phyloP scores from a whole-genome alignment of 2,888 invertebrate species.

The Ophion ventricosus region DNA sequence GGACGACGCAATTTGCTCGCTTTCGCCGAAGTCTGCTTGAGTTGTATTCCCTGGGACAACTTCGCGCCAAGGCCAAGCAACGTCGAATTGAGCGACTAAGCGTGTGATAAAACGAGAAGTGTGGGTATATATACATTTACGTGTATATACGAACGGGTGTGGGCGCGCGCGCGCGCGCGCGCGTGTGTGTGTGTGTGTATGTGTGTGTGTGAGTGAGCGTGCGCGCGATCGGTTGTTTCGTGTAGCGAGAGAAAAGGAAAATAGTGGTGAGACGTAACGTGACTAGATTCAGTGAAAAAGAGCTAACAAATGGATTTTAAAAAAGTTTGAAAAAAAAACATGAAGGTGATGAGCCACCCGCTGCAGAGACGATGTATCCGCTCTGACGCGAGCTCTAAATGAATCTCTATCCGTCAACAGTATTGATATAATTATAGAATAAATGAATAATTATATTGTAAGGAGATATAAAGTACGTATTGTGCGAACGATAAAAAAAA shows the following conservation, averaged over 20 bases:
- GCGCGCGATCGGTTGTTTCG: not conserved
- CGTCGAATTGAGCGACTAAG: slow-evolving; percentile 64
- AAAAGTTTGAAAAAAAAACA: slow-evolving; percentile 56
- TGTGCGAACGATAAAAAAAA: slow-evolving; percentile 74
- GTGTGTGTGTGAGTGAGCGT: slow-evolving; percentile 13
- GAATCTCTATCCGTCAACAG: slow-evolving; percentile 84
- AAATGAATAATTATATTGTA: slow-evolving; percentile 83
- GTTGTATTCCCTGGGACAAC: slow-evolving; percentile 31
- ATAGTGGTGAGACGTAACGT: slow-evolving; percentile 53
- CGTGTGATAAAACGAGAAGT: slow-evolving; percentile 70
- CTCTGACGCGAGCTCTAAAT: slow-evolving; percentile 82
- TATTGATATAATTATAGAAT: slow-evolving; percentile 83
- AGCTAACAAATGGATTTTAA: slow-evolving; percentile 64
- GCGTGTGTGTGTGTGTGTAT: slow-evolving; percentile 19
- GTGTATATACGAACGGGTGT: slow-evolving; percentile 16
- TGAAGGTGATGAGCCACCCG: slow-evolving; percentile 74
- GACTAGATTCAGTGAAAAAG: slow-evolving; percentile 62
- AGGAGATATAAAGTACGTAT: slow-evolving; percentile 80
- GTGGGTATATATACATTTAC: slow-evolving; percentile 37
- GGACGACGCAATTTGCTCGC: slow-evolving; percentile 14
- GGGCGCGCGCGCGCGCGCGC: not conserved
- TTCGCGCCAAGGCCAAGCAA: slow-evolving; percentile 60
- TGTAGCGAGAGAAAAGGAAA: slow-evolving; percentile 24
- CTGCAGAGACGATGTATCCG: slow-evolving; percentile 78
- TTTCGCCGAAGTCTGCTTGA: slow-evolving; percentile 46